These are phyloP conservation scores for Timandra comae DNA, from an alignment of 2,888 invertebrate species.

Conservation along the genomic window DNA sequence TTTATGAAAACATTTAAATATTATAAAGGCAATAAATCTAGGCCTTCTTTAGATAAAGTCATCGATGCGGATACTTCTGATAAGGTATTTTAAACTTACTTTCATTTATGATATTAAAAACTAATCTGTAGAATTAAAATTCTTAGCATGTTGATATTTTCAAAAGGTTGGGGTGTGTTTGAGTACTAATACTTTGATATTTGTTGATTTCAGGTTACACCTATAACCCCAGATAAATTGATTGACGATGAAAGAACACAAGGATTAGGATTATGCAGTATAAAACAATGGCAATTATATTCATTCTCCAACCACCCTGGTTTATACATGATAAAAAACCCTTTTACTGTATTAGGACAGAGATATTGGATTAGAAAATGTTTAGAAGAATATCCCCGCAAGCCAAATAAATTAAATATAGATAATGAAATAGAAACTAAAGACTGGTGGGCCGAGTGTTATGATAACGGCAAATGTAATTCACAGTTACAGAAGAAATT, in stretches of 20 bases:
- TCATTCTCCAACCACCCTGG: slow-evolving; percentile 80
- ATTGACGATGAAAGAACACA: slow-evolving; percentile 34
- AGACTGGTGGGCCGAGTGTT: slow-evolving; percentile 81
- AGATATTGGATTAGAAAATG: slow-evolving; percentile 89
- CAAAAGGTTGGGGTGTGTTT: too few relatives aligned
- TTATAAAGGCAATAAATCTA: slow-evolving; percentile 83
- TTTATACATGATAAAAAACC: slow-evolving; percentile 88
- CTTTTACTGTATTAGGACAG: slow-evolving; percentile 87
- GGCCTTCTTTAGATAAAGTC: slow-evolving; percentile 80
- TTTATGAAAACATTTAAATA: slow-evolving; percentile 87
- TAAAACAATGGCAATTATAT: slow-evolving; percentile 79
- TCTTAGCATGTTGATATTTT: too few relatives aligned
- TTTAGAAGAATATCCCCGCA: slow-evolving; percentile 83
- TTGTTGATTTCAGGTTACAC: slow-evolving; percentile 23
- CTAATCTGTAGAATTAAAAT: too few relatives aligned
- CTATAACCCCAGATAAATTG: slow-evolving; percentile 1
- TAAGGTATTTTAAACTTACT: too few relatives aligned
- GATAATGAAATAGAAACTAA: slow-evolving; percentile 64
- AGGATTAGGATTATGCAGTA: slow-evolving; percentile 40
- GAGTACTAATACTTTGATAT: too few relatives aligned
- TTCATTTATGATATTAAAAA: too few relatives aligned
- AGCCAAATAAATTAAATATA: slow-evolving; percentile 84
- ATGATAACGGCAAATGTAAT: slow-evolving; percentile 53
- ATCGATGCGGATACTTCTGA: slow-evolving; percentile 64
- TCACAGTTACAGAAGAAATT: slow-evolving; percentile 69